These are phyloP conservation scores for Boleophthalmus pectinirostris DNA, from an alignment of 2,113 vertebrate species.

Conservation along the genomic window DNA sequence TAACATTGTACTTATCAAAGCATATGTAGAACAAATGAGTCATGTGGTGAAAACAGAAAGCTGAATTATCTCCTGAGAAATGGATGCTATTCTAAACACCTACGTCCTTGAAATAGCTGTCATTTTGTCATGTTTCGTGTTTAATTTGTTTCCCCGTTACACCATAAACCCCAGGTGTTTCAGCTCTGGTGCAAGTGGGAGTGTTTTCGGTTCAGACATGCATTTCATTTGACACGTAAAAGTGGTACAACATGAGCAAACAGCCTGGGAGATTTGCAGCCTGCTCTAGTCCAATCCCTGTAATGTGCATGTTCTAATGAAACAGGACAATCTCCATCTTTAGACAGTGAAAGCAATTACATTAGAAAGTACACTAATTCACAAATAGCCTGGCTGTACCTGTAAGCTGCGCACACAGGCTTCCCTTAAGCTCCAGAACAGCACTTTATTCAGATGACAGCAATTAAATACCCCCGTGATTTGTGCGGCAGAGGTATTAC, in stretches of 20 bases:
- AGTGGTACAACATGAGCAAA: constrained; percentile 21
- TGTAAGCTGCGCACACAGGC: constrained; percentile 57
- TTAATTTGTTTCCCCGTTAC: background rate
- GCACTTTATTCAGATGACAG: constrained; percentile 63
- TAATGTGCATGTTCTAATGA: constrained; percentile 37
- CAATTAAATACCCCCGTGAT: constrained; percentile 70
- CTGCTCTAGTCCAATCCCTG: constrained; percentile 20
- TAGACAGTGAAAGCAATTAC: constrained; percentile 62
- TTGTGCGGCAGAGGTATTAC: constrained; percentile 61
- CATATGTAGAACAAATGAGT: constrained; percentile 1
- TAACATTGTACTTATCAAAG: background rate
- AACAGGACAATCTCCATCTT: constrained; percentile 54
- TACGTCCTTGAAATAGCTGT: background rate
- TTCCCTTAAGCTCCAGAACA: constrained; percentile 58
- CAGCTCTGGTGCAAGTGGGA: background rate
- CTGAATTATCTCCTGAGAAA: background rate
- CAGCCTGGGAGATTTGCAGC: constrained; percentile 12
- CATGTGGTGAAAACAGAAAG: background rate
- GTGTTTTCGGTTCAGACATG: constrained; percentile 11
- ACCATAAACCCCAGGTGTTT: constrained; percentile 1
- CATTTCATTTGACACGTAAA: constrained; percentile 27
- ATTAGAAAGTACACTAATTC: constrained; percentile 66
- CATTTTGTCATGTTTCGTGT: constrained; percentile 18
- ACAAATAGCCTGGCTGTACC: constrained; percentile 60
- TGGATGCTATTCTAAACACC: background rate